These are phyloP conservation scores for Microctonus hyperodae DNA, from an alignment of 2,888 invertebrate genomes.

Conservation along the genomic window DNA sequence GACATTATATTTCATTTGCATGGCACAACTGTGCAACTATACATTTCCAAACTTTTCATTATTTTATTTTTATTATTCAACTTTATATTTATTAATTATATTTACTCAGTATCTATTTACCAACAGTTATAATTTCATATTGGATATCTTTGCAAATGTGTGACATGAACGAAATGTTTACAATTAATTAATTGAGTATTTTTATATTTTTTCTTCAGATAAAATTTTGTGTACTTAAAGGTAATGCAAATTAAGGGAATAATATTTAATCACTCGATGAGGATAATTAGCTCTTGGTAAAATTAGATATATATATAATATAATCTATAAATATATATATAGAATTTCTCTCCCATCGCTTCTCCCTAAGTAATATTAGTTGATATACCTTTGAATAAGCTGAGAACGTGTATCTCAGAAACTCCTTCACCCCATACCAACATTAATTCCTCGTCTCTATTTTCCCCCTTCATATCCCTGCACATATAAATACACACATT, in stretches of 20 bases:
- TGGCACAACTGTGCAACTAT: neutral
- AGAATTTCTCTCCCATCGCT: neutral
- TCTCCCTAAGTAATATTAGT: neutral
- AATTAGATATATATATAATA: conserved; percentile 8
- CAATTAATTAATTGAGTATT: no score
- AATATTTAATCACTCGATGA: conserved; percentile 7
- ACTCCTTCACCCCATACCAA: neutral
- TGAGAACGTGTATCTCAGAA: conserved; percentile 12
- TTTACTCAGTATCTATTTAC: no score
- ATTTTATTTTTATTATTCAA: neutral
- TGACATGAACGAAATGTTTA: no score
- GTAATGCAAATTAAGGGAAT: neutral
- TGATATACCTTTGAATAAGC: conserved; percentile 10
- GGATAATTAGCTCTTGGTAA: conserved; percentile 10
- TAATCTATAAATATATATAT: neutral
- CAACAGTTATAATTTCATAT: no score
- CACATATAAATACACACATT: no score
- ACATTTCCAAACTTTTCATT: neutral
- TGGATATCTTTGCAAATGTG: no score
- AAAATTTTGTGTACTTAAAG: neutral
- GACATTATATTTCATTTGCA: neutral
- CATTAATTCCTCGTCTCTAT: neutral
- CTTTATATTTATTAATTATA: neutral
- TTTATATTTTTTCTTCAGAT: neutral
- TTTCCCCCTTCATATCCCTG: neutral